These are phyloP conservation scores for Gari tellinella DNA, from an alignment of 2,888 invertebrate genomes.

Conservation along the genomic window DNA sequence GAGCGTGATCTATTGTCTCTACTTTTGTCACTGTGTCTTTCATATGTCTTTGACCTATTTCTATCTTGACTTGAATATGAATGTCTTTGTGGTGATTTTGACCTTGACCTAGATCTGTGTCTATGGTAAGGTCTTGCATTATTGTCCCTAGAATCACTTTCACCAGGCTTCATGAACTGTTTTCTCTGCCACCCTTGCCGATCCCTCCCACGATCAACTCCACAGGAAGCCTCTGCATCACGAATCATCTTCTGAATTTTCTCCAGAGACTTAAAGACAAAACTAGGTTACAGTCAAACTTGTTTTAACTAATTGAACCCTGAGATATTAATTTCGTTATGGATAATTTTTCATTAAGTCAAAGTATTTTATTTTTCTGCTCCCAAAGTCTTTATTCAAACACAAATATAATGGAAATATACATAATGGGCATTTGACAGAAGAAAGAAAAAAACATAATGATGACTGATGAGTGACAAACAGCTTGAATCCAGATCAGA, in stretches of 20 bases:
- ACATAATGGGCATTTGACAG: no score
- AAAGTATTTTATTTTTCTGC: no score
- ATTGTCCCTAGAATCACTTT: slow-evolving; percentile 28
- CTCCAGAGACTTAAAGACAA: slow-evolving; percentile 85
- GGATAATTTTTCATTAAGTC: background rate
- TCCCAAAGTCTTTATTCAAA: no score
- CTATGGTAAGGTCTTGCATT: slow-evolving; percentile 1
- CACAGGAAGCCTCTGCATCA: slow-evolving; percentile 85
- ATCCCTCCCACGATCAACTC: slow-evolving; percentile 26
- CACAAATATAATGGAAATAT: no score
- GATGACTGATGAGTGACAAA: no score
- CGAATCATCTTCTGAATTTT: slow-evolving; percentile 85
- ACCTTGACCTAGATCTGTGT: slow-evolving; percentile 14
- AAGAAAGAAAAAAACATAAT: no score
- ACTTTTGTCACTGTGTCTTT: slow-evolving; percentile 1
- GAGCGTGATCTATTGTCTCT: slow-evolving; percentile 10
- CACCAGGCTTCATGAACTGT: slow-evolving; percentile 64
- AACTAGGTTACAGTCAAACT: background rate
- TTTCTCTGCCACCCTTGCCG: slow-evolving; percentile 31
- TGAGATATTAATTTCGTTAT: background rate
- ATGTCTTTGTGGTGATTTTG: slow-evolving; percentile 15
- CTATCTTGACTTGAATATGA: slow-evolving; percentile 1
- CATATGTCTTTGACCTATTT: slow-evolving; percentile 5
- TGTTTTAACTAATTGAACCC: background rate
- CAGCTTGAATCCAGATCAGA: no score